Evolutionary conservation across 2,113 vertebrate genomes (phyloP).

Genomic region (Paradisaea rubra): DNA sequence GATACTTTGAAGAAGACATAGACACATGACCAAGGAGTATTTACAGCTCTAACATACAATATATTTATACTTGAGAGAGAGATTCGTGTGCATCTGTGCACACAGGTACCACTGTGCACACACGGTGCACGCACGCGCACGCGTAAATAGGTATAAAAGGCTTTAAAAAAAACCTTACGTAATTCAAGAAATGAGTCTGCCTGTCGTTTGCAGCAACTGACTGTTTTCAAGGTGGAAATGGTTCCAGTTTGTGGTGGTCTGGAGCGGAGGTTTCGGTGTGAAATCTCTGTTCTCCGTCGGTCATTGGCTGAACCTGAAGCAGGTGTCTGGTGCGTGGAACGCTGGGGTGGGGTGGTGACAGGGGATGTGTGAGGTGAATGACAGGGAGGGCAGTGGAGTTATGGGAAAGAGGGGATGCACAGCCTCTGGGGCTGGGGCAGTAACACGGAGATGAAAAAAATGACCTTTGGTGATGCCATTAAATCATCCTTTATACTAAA

Average conservation of each 20-base stretch:
- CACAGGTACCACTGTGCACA: conserved; percentile 59
- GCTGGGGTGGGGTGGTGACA: background rate
- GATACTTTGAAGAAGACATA: conserved; percentile 73
- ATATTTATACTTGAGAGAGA: conserved; percentile 74
- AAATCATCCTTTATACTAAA: conserved; percentile 76
- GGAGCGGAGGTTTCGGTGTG: conserved; percentile 2
- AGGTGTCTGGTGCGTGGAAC: background rate
- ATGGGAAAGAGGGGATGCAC: background rate
- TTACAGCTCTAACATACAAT: conserved; percentile 77
- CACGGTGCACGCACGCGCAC: conserved; percentile 57
- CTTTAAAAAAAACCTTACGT: conserved; percentile 24
- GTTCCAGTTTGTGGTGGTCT: conserved; percentile 4
- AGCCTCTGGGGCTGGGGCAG: conserved; percentile 3
- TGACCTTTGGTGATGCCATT: conserved; percentile 77
- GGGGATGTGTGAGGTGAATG: background rate
- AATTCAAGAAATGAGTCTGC: conserved; percentile 63
- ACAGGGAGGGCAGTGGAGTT: background rate
- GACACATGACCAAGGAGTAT: conserved; percentile 75
- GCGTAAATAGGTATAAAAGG: conserved; percentile 76
- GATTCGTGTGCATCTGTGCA: conserved; percentile 36
- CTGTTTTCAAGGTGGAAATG: conserved; percentile 53
- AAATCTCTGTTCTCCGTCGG: conserved; percentile 42
- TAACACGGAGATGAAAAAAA: conserved; percentile 51
- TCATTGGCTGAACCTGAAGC: background rate
- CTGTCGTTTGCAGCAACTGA: conserved; percentile 55